Evolutionary conservation across 2,113 vertebrate genomes (phyloP), one percentile per base, ranked within the genome.

Genomic region (Atherinomorus stipes): DNA sequence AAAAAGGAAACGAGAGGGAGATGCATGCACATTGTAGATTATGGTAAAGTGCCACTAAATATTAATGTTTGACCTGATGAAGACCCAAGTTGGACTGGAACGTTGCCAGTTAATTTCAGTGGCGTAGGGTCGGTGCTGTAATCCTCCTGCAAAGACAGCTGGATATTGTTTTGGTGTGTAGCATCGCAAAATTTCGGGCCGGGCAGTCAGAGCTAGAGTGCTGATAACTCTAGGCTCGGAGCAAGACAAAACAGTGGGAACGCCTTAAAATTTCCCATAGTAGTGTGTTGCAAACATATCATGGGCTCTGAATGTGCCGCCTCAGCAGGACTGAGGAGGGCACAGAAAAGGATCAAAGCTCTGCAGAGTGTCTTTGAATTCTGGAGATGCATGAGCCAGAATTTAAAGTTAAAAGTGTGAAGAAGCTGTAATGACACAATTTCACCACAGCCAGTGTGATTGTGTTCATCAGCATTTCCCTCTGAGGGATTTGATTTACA

Each of bases 311-410:
- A 76, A 74, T 68, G 38, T 77, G 84, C 80, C 45, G 78, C 51
- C 50, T 85, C 80, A 86, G 86, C 86, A 59, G 66, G 28, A 81
- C 42, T 42, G 38, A 28, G 34, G 57, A 58, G 66, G 86, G 74
- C 73, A 80, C 63, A 65, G n/a, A 67, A 60, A 28, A 56, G 62
- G 71, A 83, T 83, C 79, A 88, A 73, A 86, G 80, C 80, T 59
- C 45, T 5, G 66, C 34, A 47, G 52, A 84, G 70, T 26, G 40
- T 19, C 69, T 81, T 67, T 73, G 69, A 80, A 71, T 66, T 64
- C 54, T n/a, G 44, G 34, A 67, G 50, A 49, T 66, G 60, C 49
- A 12, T 21, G 60, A 74, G 57, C 49, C 47, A 10, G 22, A 74
- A 81, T 16, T 73, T 42, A 61, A 78, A 60, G 69, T 42, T 53